Evolutionary conservation across 2,888 invertebrate species (phyloP), one percentile per base, ranked within the genome.

Genomic region (Deilephila porcellus): DNA sequence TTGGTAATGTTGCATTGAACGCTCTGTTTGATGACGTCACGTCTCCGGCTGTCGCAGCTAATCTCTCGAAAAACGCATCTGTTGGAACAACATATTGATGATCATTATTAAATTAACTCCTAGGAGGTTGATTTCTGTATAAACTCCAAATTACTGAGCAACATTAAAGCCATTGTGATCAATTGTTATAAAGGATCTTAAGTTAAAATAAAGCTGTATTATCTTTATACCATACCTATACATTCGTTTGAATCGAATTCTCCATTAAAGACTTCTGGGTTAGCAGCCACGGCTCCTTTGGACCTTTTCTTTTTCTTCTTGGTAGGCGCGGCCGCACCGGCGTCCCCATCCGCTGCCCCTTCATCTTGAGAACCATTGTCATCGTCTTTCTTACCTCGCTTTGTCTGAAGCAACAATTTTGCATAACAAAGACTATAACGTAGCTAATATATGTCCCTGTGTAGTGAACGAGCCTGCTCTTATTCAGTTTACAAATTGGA

Each of bases 61-160:
- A 84, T 78, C 96, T 92, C 72, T 96, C 96, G 83, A 96, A 96
- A 73, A 96, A 95, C 6, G 96, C 95, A 90, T 96, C 96, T 88
- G 90, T 20, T 60, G 71, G 52, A 62, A 56, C 52, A 53, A 34
- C 7, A 37, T 37, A 37, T 7, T 37, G 7, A 37, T 5, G 34
- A 37, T 37, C 5, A 25, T 25, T 25, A 25, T 25, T 25, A 1
- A 25, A 25, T 25, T 25, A 25, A 25, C 25, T 25, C 25, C 25
- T 25, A 25, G 25, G 25, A 25, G 25, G 25, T 25, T 25, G 25
- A 25, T 25, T 25, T 25, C 25, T 25, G 25, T 25, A 25, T 25
- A 25, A 25, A 25, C 45, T 14, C 45, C 37, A 37, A 37, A 37
- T 7, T 45, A 45, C 14, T 45, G 14, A 45, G 11, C 11, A 45